A percentile compares a stretch with the other conserved stretches of the same genome.
Evolutionary conservation across 2,888 invertebrate genomes (phyloP).

Genomic region (Drosophila nigricruria): DNA sequence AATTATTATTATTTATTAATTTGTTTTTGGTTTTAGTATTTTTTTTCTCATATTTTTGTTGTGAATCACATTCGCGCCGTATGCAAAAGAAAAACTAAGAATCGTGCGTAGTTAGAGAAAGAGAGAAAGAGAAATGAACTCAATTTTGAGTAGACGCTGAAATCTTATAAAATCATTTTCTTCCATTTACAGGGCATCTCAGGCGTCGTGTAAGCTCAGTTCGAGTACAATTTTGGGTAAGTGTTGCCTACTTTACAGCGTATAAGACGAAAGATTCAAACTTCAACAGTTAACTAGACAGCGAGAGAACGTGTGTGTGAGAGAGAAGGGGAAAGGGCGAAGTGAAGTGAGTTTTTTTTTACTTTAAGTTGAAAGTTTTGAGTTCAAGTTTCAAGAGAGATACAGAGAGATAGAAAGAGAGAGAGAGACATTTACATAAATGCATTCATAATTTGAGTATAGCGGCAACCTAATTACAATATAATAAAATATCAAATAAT

Average conservation of each 20-base stretch:
- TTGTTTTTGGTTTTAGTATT: constrained; percentile 36
- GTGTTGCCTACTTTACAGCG: constrained; percentile 38
- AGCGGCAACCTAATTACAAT: constrained; percentile 79
- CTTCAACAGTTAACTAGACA: constrained; percentile 49
- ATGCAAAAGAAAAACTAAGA: constrained; percentile 42
- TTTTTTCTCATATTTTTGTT: constrained; percentile 35
- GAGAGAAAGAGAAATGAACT: constrained; percentile 17
- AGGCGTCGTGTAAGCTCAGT: constrained; percentile 18
- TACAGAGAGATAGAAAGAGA: neutral
- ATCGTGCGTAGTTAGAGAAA: constrained; percentile 6
- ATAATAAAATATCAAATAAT: constrained; percentile 75
- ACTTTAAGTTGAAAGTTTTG: constrained; percentile 36
- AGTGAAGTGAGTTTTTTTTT: constrained; percentile 45
- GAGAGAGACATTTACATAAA: constrained; percentile 65
- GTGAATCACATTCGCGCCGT: constrained; percentile 71
- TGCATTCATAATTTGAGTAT: constrained; percentile 77
- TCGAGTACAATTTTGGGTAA: constrained; percentile 13
- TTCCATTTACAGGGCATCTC: constrained; percentile 16
- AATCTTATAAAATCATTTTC: constrained; percentile 12
- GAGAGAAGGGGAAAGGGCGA: constrained; percentile 15
- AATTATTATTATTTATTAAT: constrained; percentile 59
- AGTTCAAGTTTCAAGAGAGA: constrained; percentile 26
- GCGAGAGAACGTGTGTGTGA: constrained; percentile 12
- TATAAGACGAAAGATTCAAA: constrained; percentile 32
- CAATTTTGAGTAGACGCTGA: constrained; percentile 14